Conservation (phyloP, 2,888 invertebrate species). For the Pammene fasciana region DNA sequence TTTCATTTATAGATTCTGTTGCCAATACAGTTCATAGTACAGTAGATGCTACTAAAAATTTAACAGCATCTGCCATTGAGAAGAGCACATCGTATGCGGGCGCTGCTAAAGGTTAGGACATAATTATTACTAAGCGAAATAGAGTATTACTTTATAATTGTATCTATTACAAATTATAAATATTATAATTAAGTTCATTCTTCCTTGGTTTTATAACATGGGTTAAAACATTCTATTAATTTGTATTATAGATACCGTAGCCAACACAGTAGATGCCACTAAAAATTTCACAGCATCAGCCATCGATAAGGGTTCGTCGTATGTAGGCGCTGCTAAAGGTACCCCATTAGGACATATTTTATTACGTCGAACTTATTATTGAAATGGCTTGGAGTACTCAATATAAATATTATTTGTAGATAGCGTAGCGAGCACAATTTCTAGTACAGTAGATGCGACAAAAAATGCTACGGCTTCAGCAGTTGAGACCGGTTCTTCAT, state of each 20-base stretch:
- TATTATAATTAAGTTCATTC: too few species aligned
- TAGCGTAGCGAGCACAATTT: slow-evolving; percentile 50
- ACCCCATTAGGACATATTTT: slow-evolving; percentile 28
- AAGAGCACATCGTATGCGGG: slow-evolving; percentile 56
- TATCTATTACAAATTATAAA: too few species aligned
- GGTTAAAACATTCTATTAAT: background rate
- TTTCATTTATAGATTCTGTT: slow-evolving; percentile 52
- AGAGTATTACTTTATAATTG: background rate
- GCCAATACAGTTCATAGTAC: slow-evolving; percentile 53
- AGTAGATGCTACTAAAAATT: slow-evolving; percentile 65
- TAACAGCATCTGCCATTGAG: slow-evolving; percentile 58
- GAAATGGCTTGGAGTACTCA: background rate
- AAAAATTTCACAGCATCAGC: slow-evolving; percentile 63
- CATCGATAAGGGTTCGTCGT: slow-evolving; percentile 56
- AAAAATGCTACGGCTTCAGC: slow-evolving; percentile 51
- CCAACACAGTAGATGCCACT: slow-evolving; percentile 58
- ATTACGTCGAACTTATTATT: background rate
- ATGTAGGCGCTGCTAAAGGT: slow-evolving; percentile 62
- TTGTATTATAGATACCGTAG: slow-evolving; percentile 53
- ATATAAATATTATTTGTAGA: slow-evolving; percentile 51
- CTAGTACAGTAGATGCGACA: slow-evolving; percentile 54
- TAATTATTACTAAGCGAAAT: background rate
- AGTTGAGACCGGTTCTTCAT: slow-evolving; percentile 57
- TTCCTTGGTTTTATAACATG: too few species aligned
- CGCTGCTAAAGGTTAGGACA: slow-evolving; percentile 57